A percentile compares a stretch with the other conserved stretches of the same genome.
These are phyloP conservation scores for Drosophila leonis DNA, from an alignment of 2,888 invertebrate species.

Conservation along the genomic window DNA sequence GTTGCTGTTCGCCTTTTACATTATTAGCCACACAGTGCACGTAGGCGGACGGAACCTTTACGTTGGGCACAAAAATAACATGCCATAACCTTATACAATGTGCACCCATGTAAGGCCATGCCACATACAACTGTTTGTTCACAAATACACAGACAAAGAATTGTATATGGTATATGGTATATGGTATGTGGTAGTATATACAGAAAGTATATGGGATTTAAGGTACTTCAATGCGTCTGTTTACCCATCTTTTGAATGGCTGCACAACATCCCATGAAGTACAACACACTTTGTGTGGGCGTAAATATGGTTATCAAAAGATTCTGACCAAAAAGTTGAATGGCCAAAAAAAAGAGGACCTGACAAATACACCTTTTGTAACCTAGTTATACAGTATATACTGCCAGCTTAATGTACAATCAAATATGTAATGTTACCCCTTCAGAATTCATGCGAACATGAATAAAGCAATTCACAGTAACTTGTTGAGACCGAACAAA, in stretches of 20 bases:
- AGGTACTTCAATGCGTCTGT: constrained; percentile 55
- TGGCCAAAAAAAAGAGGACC: constrained; percentile 39
- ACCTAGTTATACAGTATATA: constrained; percentile 10
- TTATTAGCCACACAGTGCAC: constrained; percentile 80
- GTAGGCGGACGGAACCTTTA: constrained; percentile 59
- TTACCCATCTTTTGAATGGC: constrained; percentile 48
- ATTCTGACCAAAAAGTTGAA: constrained; percentile 32
- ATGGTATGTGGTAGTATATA: constrained; percentile 15
- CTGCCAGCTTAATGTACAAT: constrained; percentile 26
- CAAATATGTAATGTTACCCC: constrained; percentile 60
- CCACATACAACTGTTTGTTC: constrained; percentile 13
- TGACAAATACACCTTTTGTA: constrained; percentile 46
- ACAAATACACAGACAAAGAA: constrained; percentile 5
- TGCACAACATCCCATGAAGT: constrained; percentile 29
- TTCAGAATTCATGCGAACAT: constrained; percentile 9
- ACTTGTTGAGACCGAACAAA: constrained; percentile 5
- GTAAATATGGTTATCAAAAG: constrained; percentile 61
- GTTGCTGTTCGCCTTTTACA: constrained; percentile 58
- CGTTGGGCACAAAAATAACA: constrained; percentile 53
- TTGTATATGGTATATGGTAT: neutral
- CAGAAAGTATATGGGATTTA: constrained; percentile 38
- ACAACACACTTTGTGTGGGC: constrained; percentile 35
- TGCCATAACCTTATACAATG: constrained; percentile 51
- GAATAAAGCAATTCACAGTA: constrained; percentile 19
- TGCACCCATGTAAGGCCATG: constrained; percentile 26